Evolutionary conservation across 2,888 invertebrate genomes (phyloP).

Genomic region (Platynereis dumerilii): DNA sequence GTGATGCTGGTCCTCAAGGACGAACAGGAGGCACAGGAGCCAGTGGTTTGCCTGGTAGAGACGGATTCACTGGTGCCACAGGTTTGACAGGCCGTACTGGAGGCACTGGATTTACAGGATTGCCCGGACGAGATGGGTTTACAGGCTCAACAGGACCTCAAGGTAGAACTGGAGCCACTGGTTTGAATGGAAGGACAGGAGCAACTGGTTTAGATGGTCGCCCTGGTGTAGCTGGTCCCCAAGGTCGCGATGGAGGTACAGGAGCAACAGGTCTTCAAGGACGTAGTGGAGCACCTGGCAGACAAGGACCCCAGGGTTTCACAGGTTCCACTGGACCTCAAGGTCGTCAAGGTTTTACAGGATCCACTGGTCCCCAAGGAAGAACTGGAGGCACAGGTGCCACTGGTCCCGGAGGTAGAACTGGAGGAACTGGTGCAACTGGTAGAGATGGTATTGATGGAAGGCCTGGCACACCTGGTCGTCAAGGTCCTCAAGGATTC

Average conservation of each 20-base stretch:
- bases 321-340: conserved; percentile 18
- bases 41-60: conserved; percentile 21
- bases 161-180: conserved; percentile 19
- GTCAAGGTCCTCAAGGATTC: conserved; percentile 14
- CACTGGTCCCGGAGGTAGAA: conserved; percentile 25
- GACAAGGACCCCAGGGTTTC: conserved; percentile 20
- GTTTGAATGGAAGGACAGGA: conserved; percentile 16
- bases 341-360: conserved; percentile 15
- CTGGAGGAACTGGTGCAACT: conserved; percentile 26
- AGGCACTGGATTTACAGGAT: conserved; percentile 19
- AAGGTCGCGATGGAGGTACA: conserved; percentile 17
- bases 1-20: neutral
- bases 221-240: conserved; percentile 14
- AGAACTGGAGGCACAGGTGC: conserved; percentile 26
- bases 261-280: conserved; percentile 22
- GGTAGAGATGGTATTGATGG: conserved; percentile 27
- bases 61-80: conserved; percentile 20
- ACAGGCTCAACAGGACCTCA: conserved; percentile 12
- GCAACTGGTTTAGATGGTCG: conserved; percentile 30
- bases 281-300: conserved; percentile 32
- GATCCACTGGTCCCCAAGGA: conserved; percentile 13
- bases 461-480: conserved; percentile 21
- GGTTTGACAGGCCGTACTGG: conserved; percentile 66
- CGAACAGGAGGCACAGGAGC: conserved; percentile 12
- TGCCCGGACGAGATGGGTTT: conserved; percentile 17